Base-by-base conservation (phyloP, 2,797 vertebrate species). In the Dicrostonyx torquatus region DNA sequence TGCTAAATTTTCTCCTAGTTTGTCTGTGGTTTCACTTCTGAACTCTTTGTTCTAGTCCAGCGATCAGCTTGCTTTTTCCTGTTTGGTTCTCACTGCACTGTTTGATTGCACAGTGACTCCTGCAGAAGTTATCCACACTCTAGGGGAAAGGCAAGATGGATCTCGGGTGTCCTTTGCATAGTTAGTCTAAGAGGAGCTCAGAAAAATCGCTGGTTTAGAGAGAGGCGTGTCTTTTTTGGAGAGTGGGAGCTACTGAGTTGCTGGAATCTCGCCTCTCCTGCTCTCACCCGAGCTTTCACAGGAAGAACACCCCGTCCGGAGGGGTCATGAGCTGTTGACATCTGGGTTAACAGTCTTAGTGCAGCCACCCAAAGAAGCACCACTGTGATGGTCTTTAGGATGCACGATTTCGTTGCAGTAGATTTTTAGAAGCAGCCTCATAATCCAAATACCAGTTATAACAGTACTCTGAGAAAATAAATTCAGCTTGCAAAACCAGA, bases 41-140 rank as follows among this genome's bases (percentile, higher is more conserved):
- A 91, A 76, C 40, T 45, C 72, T 91, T 72, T 93, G 66, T 75
- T 93, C 73, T 87, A 6, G 62, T 70, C 58, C 73, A 73, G 31
- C 34, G n/a, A 84, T 78, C 55, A 40, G 29, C 89, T 93, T 95
- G 50, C 26, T 92, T 95, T 96, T 94, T 90, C 83, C 77, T 89
- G 31, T 77, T 90, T 93, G 62, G 75, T 92, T 94, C 64, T 48
- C 48, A 62, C 40, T 60, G n/a, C 62, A 37, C 2, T 11, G 8
- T 79, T 75, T 66, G 66, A 88, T 93, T 93, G n/a, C 70, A 26
- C 90, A 73, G 34, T 48, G 31, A 91, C 17, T 92, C 73, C 29
- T 76, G 80, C 76, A 89, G 40, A 90, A 48, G 31, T 64, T 48
- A 20, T 68, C 53, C 40, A 60, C 60, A 15, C 40, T 62, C 20